These are phyloP conservation scores for Drosophila bunnanda DNA, from an alignment of 2,888 invertebrate species.

Conservation along the genomic window DNA sequence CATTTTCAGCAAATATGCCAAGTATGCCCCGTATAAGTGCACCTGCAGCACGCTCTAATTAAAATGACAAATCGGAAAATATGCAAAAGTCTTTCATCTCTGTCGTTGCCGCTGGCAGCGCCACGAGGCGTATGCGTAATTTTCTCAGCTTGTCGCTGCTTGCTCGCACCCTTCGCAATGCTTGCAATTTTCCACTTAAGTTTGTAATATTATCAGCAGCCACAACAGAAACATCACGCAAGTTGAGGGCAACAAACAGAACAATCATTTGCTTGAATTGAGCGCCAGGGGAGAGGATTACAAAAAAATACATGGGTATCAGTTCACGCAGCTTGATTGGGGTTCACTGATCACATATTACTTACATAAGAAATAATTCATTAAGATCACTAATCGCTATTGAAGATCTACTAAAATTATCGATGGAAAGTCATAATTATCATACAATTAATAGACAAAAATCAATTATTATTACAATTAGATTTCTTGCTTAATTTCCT, in stretches of 20 bases:
- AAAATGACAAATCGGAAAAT: slow-evolving; percentile 70
- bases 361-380: too few relatives aligned
- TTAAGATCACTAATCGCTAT: neutral
- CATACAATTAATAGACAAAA: neutral
- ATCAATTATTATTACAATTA: neutral
- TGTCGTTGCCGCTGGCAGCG: slow-evolving; percentile 17
- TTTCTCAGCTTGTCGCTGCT: slow-evolving; percentile 28
- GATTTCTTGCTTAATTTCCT: neutral
- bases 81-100: slow-evolving; percentile 37
- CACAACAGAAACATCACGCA: slow-evolving; percentile 10
- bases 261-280: slow-evolving; percentile 51
- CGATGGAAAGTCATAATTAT: neutral
- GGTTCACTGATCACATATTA: neutral
- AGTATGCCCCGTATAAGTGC: slow-evolving; percentile 8
- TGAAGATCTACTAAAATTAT: too few relatives aligned
- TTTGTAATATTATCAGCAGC: neutral
- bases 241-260: slow-evolving; percentile 51
- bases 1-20: slow-evolving; percentile 3
- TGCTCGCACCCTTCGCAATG: slow-evolving; percentile 51
- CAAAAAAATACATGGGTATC: neutral
- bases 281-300: neutral
- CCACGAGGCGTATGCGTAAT: slow-evolving; percentile 62
- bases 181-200: slow-evolving; percentile 72
- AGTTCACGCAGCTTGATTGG: neutral
- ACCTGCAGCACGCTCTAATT: slow-evolving; percentile 60